Conservation (phyloP, 1,140 invertebrate species). For the Rhynchophorus ferrugineus region DNA sequence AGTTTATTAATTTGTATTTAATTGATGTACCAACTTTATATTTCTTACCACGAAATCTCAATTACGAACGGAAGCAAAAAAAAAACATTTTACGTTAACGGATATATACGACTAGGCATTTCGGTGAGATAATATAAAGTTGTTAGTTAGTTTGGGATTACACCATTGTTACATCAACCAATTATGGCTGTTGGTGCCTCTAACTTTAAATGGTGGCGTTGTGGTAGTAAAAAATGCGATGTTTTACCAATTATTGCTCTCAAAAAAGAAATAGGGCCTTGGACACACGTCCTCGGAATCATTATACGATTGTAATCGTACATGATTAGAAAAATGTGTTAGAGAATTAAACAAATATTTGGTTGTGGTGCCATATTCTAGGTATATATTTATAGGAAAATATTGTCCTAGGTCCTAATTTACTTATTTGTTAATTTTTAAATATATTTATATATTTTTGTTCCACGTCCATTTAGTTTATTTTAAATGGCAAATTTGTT, state of each 20-base stretch:
- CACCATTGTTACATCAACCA: conserved; percentile 36
- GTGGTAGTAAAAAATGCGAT: conserved; percentile 4
- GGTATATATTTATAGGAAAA: conserved; percentile 1
- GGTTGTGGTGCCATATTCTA: conserved; percentile 19
- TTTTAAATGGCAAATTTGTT: conserved; percentile 36
- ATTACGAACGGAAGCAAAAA: too few species aligned
- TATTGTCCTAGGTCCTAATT: conserved; percentile 23
- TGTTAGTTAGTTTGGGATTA: conserved; percentile 27
- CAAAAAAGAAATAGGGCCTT: conserved; percentile 18
- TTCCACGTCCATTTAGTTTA: conserved; percentile 18
- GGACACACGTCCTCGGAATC: conserved; percentile 7
- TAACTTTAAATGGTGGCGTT: conserved; percentile 27
- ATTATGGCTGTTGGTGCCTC: conserved; percentile 34
- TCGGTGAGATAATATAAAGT: conserved; percentile 12
- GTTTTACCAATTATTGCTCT: conserved; percentile 7
- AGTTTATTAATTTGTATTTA: conserved; percentile 14
- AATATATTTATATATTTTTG: conserved; percentile 14
- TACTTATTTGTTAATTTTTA: conserved; percentile 14
- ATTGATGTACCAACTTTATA: conserved; percentile 13
- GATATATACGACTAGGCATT: too few species aligned
- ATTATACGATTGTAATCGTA: conserved; percentile 1
- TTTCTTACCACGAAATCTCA: conserved; percentile 7
- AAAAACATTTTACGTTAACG: too few species aligned
- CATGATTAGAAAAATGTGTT: conserved; percentile 10
- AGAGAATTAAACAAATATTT: conserved; percentile 11